Conservation (phyloP, 1,140 invertebrate genomes). For the Galleria mellonella region DNA sequence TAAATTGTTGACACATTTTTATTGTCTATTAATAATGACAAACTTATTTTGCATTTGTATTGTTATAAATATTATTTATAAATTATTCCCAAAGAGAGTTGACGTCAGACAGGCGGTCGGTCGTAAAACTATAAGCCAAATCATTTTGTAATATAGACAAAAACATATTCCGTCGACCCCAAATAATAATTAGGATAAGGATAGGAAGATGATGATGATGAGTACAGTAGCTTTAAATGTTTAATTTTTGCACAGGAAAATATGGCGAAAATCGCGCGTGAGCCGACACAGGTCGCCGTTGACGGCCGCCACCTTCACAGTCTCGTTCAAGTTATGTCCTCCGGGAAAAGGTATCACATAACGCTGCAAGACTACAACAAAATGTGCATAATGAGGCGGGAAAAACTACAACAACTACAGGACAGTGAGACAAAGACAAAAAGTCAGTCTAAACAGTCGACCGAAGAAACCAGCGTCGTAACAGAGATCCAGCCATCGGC, state of each 20-base stretch:
- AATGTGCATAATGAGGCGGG: conserved; percentile 79
- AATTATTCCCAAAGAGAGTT: no score
- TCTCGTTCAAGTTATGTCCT: conserved; percentile 78
- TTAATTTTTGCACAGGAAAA: conserved; percentile 43
- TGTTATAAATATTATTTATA: no score
- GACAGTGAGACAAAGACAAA: conserved; percentile 56
- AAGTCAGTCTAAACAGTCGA: conserved; percentile 12
- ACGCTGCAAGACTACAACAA: conserved; percentile 82
- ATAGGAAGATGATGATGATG: no score
- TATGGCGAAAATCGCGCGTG: conserved; percentile 55
- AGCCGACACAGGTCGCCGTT: conserved; percentile 72
- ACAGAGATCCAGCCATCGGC: conserved; percentile 48
- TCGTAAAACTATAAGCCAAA: no score
- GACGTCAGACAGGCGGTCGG: no score
- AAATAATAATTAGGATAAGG: no score
- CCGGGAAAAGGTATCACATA: conserved; percentile 80
- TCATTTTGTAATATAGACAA: no score
- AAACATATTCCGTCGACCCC: no score
- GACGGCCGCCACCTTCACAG: conserved; percentile 74
- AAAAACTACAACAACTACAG: conserved; percentile 76
- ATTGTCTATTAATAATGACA: no score
- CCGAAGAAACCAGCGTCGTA: conserved; percentile 36
- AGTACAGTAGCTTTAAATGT: no score
- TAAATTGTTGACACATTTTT: no score
- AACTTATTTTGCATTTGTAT: no score